phyloP scores from a whole-genome alignment of 2,113 vertebrate species.

The Otis tarda region DNA sequence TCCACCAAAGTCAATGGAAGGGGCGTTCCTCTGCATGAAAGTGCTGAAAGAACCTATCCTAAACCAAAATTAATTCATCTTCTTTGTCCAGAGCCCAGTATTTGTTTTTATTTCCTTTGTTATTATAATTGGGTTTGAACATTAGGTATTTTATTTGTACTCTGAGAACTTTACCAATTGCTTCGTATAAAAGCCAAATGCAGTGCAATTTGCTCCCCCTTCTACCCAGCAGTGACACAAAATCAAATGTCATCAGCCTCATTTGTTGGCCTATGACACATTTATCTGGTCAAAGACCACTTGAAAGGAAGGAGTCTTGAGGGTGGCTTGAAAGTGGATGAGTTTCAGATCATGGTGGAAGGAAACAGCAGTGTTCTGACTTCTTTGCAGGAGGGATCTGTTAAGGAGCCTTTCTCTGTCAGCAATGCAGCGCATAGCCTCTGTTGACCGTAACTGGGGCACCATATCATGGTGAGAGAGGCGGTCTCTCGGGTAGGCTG shows the following conservation, averaged over 20 bases:
- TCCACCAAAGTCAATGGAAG: background rate
- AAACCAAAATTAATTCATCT: background rate
- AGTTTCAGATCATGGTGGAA: background rate
- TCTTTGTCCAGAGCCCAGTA: background rate
- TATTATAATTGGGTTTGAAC: background rate
- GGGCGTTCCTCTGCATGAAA: background rate
- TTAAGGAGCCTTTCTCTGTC: background rate
- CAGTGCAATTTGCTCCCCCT: background rate
- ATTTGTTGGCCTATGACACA: background rate
- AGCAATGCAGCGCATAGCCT: background rate
- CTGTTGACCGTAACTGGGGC: background rate
- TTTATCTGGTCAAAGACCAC: background rate
- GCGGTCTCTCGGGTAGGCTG: background rate
- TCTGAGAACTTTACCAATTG: background rate
- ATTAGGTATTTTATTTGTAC: background rate
- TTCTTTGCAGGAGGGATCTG: background rate
- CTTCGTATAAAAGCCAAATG: background rate
- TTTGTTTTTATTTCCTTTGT: background rate
- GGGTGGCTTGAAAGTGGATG: background rate
- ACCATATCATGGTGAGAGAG: background rate
- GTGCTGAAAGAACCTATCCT: background rate
- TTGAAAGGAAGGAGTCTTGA: background rate
- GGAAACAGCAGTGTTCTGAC: background rate
- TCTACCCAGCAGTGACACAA: background rate
- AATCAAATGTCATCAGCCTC: background rate